Base-by-base conservation (phyloP, 2,888 invertebrate species). In the Alviniconcha strummeri region DNA sequence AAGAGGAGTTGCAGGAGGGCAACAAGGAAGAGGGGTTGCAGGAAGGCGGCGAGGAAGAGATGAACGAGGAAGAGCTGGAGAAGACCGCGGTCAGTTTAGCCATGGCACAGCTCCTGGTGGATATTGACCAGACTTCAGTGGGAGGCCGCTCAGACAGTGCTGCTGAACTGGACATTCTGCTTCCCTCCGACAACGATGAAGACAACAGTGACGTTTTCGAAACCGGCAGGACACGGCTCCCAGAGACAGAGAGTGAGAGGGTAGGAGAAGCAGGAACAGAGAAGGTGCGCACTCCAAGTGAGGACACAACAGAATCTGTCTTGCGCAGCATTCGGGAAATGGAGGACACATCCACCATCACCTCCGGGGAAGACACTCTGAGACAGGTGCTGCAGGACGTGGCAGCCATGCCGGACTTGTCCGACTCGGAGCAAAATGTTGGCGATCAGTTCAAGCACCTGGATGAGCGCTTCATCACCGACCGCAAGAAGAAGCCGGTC, bases 81-180 rank as follows among this genome's bases (percentile, higher is more conserved):
- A 74, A 82, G 13, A 86, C 86, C 8, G 90, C 91, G 4, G 86
- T 91, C 11, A 89, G 87, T 78, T 81, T 85, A 60, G 90, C 91
- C 80, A 90, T 91, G 90, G 90, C 90, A 81, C 87, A 88, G 82
- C 86, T 91, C 74, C 85, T 91, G n/a, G 88, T 84, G 36, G 89
- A 90, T 78, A 88, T 90, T 77, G 90, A 91, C 81, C 86, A 89
- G 74, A 88, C 88, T n/a, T 87, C 87, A 60, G 83, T 84, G 54
- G 86, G n/a, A 36, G 75, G 85, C 56, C 84, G 82, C 71, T 69
- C 82, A 52, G 87, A 84, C 17, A 75, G 72, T 4, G 64, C 82
- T 57, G 67, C 83, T 69, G 80, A 80, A 52, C 69, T 84, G 84
- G 85, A 86, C 71, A 80, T 81, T 76, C 84, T 82, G 74, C 82